A percentile compares a stretch with the other conserved stretches of the same genome.
phyloP scores from a whole-genome alignment of 2,113 vertebrate genomes.

The Porphyrio hochstetteri region DNA sequence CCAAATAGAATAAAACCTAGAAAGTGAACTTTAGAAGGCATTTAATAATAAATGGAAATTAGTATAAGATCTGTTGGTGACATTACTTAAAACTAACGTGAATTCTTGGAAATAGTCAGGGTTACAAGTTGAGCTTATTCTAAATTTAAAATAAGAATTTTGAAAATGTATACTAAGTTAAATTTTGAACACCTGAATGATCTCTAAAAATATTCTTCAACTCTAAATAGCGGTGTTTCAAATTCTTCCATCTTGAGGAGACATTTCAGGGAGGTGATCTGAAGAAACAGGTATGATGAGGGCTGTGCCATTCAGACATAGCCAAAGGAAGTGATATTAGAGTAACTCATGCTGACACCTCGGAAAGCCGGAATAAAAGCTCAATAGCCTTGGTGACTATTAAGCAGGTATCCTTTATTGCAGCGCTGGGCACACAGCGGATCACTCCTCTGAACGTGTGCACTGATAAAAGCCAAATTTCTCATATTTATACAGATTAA shows the following conservation, averaged over 20 bases:
- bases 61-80: neutral
- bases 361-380: too few relatives aligned
- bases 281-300: neutral
- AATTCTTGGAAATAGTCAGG: neutral
- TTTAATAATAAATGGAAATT: neutral
- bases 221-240: neutral
- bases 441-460: too few relatives aligned
- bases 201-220: neutral
- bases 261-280: neutral
- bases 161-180: neutral
- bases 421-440: too few relatives aligned
- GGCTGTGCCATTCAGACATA: neutral
- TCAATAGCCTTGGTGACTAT: too few relatives aligned
- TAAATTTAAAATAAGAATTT: neutral
- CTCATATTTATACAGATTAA: too few relatives aligned
- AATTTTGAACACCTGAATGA: neutral
- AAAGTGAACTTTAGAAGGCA: neutral
- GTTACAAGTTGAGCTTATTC: neutral
- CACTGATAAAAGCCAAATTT: too few relatives aligned
- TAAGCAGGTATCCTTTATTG: too few relatives aligned
- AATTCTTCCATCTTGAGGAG: neutral
- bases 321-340: neutral
- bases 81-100: neutral
- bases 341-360: rapidly evolving
- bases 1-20: neutral